A percentile compares a stretch with the other conserved stretches of the same genome.
Conservation (phyloP, 2,888 invertebrate genomes). For the Leptopterna dolabrata region DNA sequence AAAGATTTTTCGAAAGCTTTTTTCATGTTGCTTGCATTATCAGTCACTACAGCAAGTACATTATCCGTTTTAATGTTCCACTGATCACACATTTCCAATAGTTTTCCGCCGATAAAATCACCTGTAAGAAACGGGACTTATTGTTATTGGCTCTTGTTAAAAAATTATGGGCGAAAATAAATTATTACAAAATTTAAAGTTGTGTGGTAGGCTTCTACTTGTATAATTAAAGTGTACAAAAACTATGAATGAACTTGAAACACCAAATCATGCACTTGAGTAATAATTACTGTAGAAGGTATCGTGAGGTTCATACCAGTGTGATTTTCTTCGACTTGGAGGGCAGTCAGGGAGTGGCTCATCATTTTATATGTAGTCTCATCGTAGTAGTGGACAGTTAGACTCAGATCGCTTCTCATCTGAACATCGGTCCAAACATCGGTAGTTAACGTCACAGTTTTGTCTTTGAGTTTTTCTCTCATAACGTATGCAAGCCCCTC, state of each 20-base stretch:
- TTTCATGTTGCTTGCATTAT: slow-evolving; percentile 4
- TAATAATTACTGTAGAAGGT: neutral
- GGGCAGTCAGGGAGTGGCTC: slow-evolving; percentile 64
- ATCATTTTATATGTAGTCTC: slow-evolving; percentile 10
- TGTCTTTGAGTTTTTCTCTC: neutral
- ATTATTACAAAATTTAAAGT: no score
- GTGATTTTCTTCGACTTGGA: slow-evolving; percentile 64
- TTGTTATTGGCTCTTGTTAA: neutral
- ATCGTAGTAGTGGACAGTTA: slow-evolving; percentile 63
- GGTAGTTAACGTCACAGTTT: slow-evolving; percentile 51
- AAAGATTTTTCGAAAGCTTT: neutral
- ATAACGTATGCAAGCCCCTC: neutral
- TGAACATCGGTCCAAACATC: slow-evolving; percentile 65
- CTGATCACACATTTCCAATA: neutral
- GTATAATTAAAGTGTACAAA: no score
- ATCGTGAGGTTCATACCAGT: slow-evolving; percentile 56
- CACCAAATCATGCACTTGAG: neutral
- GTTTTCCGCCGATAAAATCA: neutral
- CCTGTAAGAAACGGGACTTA: neutral
- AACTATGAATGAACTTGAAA: no score
- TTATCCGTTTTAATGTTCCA: neutral
- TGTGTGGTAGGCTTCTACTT: no score
- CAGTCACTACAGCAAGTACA: neutral
- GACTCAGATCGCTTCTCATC: slow-evolving; percentile 63
- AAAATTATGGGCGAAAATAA: neutral